Conservation (phyloP, 1,140 invertebrate species). For the Belonocnema kinseyi region DNA sequence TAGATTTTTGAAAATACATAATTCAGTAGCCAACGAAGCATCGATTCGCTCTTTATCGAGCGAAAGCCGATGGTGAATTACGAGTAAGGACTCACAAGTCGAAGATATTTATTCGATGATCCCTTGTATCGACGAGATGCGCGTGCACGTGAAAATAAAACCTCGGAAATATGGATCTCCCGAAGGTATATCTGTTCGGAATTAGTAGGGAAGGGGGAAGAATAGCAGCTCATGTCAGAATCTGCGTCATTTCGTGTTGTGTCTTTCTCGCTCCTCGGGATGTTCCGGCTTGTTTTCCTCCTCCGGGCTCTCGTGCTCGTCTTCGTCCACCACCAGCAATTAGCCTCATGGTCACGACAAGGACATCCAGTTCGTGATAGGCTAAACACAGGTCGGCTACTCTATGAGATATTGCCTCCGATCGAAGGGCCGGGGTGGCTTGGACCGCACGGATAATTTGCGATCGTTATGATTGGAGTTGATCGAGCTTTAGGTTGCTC, state of each 20-base stretch:
- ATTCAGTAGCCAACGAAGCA: conserved; percentile 16
- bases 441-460: conserved; percentile 61
- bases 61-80: neutral
- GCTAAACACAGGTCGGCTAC: conserved; percentile 65
- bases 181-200: conserved; percentile 4
- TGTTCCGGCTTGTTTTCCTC: conserved; percentile 36
- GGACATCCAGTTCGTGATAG: conserved; percentile 70
- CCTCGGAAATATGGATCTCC: conserved; percentile 10
- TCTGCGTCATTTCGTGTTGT: conserved; percentile 1
- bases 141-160: conserved; percentile 23
- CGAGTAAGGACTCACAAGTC: conserved; percentile 20
- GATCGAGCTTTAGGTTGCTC: neutral
- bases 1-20: neutral
- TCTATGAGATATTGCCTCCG: conserved; percentile 62
- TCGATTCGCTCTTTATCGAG: conserved; percentile 8
- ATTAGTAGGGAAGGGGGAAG: conserved; percentile 27
- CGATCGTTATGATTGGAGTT: conserved; percentile 56
- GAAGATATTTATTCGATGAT: conserved; percentile 35
- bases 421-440: conserved; percentile 39
- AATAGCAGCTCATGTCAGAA: conserved; percentile 23
- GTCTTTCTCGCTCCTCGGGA: conserved; percentile 24
- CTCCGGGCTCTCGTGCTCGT: conserved; percentile 45
- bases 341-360: conserved; percentile 69
- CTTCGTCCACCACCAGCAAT: conserved; percentile 63
- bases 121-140: conserved; percentile 33